Percentiles rank a stretch among this genome's conserved stretches.
Conservation (phyloP, 2,797 vertebrate species). For the Ateles fusciceps region DNA sequence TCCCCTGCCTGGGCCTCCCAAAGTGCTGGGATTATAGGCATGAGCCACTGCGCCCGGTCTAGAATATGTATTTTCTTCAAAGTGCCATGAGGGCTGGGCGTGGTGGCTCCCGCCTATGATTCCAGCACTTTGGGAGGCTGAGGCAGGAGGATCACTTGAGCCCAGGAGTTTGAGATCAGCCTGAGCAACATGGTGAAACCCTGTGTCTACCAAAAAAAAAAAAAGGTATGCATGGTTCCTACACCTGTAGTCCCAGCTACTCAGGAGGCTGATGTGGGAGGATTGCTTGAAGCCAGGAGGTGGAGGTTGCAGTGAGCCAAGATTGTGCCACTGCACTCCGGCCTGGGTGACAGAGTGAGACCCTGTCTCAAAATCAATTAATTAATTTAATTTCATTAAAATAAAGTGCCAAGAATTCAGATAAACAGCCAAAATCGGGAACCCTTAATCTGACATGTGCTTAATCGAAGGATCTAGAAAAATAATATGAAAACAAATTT, state of each 20-base stretch:
- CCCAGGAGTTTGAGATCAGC: background rate
- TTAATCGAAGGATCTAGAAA: background rate
- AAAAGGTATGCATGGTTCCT: background rate
- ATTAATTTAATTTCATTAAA: background rate
- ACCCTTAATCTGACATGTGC: background rate
- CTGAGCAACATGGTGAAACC: background rate
- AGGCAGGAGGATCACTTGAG: background rate
- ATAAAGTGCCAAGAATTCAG: background rate
- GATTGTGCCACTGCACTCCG: background rate
- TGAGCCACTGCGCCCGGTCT: background rate
- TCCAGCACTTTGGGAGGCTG: background rate
- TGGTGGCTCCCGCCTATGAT: background rate
- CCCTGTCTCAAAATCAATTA: background rate
- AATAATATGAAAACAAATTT: background rate
- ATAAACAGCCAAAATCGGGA: background rate
- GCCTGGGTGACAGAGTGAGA: background rate
- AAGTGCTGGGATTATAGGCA: too few species aligned
- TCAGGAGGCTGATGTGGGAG: background rate
- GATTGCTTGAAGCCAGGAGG: background rate
- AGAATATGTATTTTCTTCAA: background rate
- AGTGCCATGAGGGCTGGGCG: background rate
- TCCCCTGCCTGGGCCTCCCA: too few species aligned
- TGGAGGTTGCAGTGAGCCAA: background rate
- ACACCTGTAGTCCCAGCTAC: background rate
- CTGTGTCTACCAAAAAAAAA: background rate